Evolutionary conservation across 2,888 invertebrate species (phyloP), one percentile per base, ranked within the genome.

Genomic region (Tyria jacobaeae): DNA sequence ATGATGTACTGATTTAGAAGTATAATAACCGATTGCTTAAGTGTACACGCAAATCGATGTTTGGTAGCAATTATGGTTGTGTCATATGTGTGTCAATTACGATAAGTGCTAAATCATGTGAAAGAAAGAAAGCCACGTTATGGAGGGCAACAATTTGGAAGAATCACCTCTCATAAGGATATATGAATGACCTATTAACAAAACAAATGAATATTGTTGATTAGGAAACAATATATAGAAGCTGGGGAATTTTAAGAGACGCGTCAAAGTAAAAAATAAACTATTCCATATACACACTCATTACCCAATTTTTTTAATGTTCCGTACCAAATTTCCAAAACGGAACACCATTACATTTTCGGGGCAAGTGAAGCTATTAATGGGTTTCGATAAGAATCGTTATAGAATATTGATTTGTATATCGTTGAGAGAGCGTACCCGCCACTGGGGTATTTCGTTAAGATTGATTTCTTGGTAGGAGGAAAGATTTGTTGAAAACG

Each of bases 71-170:
- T 60, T 73, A 71, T 41, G 58, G 52, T 31, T 14, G 41, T 49
- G 21, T 54, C 50, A 44, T 47, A 54, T 79, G 70, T 78, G 64
- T 71, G 78, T 76, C 86, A 89, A 88, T 90, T 86, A 87, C 72
- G 78, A 71, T 85, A 84, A 89, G 89, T 88, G 89, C 85, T 80
- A 81, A 88, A 86, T 87, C 89, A 81, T 89, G 89, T 88, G 79
- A 79, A 78, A 74, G 76, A 76, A 73, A 68, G 80, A 82, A 82
- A 82, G 75, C 81, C 75, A 73, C 75, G 70, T 68, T 68, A 79
- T 78, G 70, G 80, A 76, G 77, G 78, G 71, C 74, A 75, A 79
- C 71, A 77, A 76, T 80, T 81, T 83, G 58, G 66, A 75, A 77
- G 69, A 79, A 79, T 76, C 80, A 72, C 75, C 75, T 69, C 73